These are phyloP conservation scores for Melolontha melolontha DNA, from an alignment of 2,888 invertebrate genomes.

Conservation along the genomic window DNA sequence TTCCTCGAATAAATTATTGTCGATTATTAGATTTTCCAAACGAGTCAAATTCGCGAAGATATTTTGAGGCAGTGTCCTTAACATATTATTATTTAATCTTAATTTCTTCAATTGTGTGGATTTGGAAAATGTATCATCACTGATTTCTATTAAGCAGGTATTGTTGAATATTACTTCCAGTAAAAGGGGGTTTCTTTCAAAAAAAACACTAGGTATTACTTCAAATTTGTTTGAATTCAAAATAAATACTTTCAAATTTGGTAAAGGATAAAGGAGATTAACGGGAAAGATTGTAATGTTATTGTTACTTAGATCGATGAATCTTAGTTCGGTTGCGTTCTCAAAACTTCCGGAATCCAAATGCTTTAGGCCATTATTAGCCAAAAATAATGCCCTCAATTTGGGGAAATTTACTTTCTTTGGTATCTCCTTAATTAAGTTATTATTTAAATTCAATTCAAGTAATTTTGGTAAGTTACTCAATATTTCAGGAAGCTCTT, in stretches of 20 bases:
- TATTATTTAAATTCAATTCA: slow-evolving; percentile 31
- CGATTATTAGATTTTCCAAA: slow-evolving; percentile 39
- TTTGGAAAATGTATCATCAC: slow-evolving; percentile 18
- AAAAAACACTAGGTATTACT: slow-evolving; percentile 20
- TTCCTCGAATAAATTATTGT: slow-evolving; percentile 25
- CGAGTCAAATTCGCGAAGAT: slow-evolving; percentile 37
- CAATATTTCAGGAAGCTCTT: slow-evolving; percentile 10
- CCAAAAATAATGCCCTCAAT: slow-evolving; percentile 30
- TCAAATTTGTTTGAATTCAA: slow-evolving; percentile 1
- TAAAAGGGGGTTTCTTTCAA: slow-evolving; percentile 14
- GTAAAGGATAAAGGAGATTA: slow-evolving; percentile 7
- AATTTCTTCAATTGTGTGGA: slow-evolving; percentile 30
- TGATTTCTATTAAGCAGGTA: background rate
- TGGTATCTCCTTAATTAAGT: slow-evolving; percentile 30
- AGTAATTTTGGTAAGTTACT: background rate
- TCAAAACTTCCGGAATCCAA: slow-evolving; percentile 74
- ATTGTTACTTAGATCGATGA: slow-evolving; percentile 78
- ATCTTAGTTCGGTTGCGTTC: slow-evolving; percentile 72
- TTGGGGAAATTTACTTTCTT: background rate
- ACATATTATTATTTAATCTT: slow-evolving; percentile 40
- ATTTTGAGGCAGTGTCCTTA: slow-evolving; percentile 23
- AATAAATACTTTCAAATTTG: background rate
- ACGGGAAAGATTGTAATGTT: slow-evolving; percentile 71
- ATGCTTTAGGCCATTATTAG: slow-evolving; percentile 53
- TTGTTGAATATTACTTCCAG: slow-evolving; percentile 11